Evolutionary conservation across 1,140 invertebrate genomes (phyloP).

Genomic region (Apis dorsata): DNA sequence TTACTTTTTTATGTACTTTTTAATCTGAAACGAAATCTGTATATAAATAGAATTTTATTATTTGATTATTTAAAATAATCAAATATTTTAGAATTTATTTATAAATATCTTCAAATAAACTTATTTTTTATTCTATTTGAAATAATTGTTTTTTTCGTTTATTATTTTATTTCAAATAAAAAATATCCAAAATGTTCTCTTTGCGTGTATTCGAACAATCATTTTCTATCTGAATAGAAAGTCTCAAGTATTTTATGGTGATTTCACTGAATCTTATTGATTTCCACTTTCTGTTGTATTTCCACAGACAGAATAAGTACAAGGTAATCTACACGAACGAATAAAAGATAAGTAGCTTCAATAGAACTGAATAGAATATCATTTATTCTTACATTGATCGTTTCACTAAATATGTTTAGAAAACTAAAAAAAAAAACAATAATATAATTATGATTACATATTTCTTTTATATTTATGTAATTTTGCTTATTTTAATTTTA

Average conservation of each 20-base stretch:
- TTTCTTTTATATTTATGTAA: no score
- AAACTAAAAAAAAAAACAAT: background rate
- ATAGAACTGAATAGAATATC: background rate
- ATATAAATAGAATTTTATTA: no score
- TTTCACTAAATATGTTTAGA: background rate
- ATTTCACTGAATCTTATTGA: slow-evolving; percentile 17
- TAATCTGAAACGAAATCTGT: no score
- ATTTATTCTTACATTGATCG: background rate
- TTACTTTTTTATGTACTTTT: no score
- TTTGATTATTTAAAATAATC: no score
- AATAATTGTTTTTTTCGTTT: background rate
- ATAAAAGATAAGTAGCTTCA: background rate
- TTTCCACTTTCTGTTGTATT: background rate
- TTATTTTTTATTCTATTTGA: no score
- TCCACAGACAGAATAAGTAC: background rate
- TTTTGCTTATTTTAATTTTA: no score
- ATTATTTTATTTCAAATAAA: background rate
- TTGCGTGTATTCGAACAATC: background rate
- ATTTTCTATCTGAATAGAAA: background rate
- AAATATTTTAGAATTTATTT: no score
- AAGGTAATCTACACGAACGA: background rate
- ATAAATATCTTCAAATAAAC: no score
- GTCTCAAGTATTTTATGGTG: background rate
- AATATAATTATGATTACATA: no score
- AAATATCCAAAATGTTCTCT: background rate